Percentiles rank a stretch among this genome's conserved stretches.
These are phyloP conservation scores for Periphyllus acericola DNA, from an alignment of 2,888 invertebrate species.

Conservation along the genomic window DNA sequence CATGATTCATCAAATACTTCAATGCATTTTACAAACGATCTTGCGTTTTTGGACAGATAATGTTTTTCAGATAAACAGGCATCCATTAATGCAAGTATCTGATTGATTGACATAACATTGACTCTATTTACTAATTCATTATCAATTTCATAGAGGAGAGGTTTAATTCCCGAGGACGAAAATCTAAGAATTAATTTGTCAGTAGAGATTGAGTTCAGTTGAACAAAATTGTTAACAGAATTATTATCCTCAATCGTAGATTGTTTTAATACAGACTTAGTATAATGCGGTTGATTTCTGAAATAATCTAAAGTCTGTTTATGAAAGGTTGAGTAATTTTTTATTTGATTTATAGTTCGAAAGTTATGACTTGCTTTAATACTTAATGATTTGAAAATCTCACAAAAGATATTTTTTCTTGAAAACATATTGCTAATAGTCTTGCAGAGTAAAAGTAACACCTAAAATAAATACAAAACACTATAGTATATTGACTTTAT, in stretches of 20 bases:
- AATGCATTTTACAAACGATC: slow-evolving; percentile 35
- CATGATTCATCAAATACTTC: slow-evolving; percentile 47
- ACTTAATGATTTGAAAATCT: slow-evolving; percentile 6
- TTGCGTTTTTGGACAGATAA: slow-evolving; percentile 14
- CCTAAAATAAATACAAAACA: too few relatives aligned
- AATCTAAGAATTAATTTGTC: slow-evolving; percentile 40
- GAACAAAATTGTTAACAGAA: neutral
- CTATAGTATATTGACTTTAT: neutral
- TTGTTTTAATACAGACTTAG: slow-evolving; percentile 39
- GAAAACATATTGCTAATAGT: slow-evolving; percentile 1
- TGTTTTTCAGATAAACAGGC: slow-evolving; percentile 31
- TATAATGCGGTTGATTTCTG: slow-evolving; percentile 28
- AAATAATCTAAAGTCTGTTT: slow-evolving; percentile 39
- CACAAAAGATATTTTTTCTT: neutral
- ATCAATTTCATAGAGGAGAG: slow-evolving; percentile 14
- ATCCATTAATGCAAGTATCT: slow-evolving; percentile 44
- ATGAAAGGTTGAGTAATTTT: slow-evolving; percentile 27
- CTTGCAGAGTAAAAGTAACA: too few relatives aligned
- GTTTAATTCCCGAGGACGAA: neutral
- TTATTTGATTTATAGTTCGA: neutral
- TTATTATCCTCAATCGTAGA: neutral
- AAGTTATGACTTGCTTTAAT: neutral
- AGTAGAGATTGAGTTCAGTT: slow-evolving; percentile 15
- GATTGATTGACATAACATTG: slow-evolving; percentile 29
- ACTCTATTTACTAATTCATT: slow-evolving; percentile 34